phyloP scores from a whole-genome alignment of 2,888 invertebrate species.

The Steinernema carpocapsae region DNA sequence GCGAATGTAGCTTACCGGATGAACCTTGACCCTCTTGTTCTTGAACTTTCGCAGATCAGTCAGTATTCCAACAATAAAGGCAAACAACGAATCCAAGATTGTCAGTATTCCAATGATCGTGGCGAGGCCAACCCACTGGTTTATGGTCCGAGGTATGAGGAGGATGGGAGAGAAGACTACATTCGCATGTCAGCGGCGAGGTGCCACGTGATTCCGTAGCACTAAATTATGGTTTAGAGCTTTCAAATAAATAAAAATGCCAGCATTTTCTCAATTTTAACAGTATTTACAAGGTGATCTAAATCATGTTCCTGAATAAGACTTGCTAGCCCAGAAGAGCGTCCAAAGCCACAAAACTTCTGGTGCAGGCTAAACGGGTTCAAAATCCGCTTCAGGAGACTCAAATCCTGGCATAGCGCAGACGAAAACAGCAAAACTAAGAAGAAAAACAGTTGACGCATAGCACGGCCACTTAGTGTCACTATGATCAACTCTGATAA shows the following conservation, averaged over 20 bases:
- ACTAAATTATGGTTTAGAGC: slow-evolving; percentile 42
- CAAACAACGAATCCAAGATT: slow-evolving; percentile 68
- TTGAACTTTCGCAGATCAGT: slow-evolving; percentile 65
- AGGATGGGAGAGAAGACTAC: slow-evolving; percentile 56
- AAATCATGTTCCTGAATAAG: too few relatives aligned
- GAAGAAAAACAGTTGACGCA: too few relatives aligned
- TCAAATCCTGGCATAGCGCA: too few relatives aligned
- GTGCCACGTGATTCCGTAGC: slow-evolving; percentile 55
- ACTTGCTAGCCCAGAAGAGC: too few relatives aligned
- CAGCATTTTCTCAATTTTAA: too few relatives aligned
- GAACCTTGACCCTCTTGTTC: slow-evolving; percentile 38
- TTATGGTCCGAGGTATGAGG: slow-evolving; percentile 43
- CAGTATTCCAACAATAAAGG: slow-evolving; percentile 69
- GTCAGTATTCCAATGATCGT: slow-evolving; percentile 39
- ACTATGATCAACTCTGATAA: too few relatives aligned
- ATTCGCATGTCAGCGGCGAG: slow-evolving; percentile 60
- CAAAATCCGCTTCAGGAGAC: too few relatives aligned
- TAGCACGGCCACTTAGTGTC: too few relatives aligned
- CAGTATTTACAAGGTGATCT: too few relatives aligned
- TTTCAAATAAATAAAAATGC: slow-evolving; percentile 6
- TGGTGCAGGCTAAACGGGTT: too few relatives aligned
- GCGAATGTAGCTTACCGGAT: slow-evolving; percentile 38
- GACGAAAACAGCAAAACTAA: too few relatives aligned
- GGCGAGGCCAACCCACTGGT: slow-evolving; percentile 38
- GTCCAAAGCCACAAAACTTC: too few relatives aligned